Conservation (phyloP, 2,888 invertebrate species). For the Endotricha flammealis region DNA sequence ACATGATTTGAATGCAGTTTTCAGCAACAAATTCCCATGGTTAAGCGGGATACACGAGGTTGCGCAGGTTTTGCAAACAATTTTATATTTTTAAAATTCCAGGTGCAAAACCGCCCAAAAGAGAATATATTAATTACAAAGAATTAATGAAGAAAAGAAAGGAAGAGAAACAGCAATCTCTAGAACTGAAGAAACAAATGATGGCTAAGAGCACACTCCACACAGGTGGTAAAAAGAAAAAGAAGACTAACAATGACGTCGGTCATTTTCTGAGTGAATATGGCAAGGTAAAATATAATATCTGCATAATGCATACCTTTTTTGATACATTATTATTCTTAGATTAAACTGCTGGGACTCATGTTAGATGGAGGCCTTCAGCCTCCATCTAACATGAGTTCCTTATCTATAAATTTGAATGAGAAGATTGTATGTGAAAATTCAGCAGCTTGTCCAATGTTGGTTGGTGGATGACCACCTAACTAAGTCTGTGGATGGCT, state of each 20-base stretch:
- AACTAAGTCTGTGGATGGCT: too few species aligned
- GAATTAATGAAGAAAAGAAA: constrained; percentile 80
- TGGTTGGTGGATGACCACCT: too few species aligned
- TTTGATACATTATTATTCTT: not conserved
- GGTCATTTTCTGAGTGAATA: constrained; percentile 64
- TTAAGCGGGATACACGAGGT: too few species aligned
- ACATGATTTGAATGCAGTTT: too few species aligned
- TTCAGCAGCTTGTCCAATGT: too few species aligned
- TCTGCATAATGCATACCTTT: too few species aligned
- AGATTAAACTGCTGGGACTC: not conserved
- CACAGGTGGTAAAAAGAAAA: constrained; percentile 70
- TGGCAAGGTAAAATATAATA: constrained; percentile 66
- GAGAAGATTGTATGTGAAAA: too few species aligned
- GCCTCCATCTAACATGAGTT: too few species aligned
- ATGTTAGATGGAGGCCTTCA: too few species aligned
- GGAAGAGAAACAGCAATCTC: constrained; percentile 67
- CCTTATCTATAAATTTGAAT: too few species aligned
- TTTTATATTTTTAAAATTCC: constrained; percentile 18
- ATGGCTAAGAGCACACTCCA: constrained; percentile 78
- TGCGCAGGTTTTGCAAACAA: not conserved
- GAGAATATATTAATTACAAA: constrained; percentile 85
- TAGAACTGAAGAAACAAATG: constrained; percentile 75
- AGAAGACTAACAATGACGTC: constrained; percentile 65
- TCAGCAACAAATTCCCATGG: too few species aligned
- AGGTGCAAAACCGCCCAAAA: constrained; percentile 89